Evolutionary conservation across 2,888 invertebrate species (phyloP).

Genomic region (Andrena camellia): DNA sequence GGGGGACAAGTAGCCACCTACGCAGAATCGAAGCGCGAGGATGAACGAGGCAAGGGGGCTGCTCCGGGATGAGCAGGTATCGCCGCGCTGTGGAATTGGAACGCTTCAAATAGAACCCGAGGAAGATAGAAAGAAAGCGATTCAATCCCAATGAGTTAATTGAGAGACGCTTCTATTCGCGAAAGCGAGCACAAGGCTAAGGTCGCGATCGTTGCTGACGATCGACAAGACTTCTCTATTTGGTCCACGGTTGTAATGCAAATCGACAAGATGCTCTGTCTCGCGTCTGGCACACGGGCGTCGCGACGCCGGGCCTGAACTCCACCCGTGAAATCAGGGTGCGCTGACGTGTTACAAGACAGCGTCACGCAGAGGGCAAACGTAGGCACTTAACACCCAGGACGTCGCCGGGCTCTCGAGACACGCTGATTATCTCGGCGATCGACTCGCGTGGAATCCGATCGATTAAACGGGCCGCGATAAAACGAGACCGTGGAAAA

Average conservation of each 20-base stretch:
- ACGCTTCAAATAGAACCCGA: not conserved
- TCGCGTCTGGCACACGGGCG: slow-evolving; percentile 55
- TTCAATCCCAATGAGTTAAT: slow-evolving; percentile 18
- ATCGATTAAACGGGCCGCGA: slow-evolving; percentile 54
- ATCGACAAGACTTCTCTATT: slow-evolving; percentile 37
- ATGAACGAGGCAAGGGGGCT: not conserved
- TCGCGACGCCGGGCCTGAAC: slow-evolving; percentile 56
- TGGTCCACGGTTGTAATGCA: slow-evolving; percentile 48
- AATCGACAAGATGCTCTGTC: slow-evolving; percentile 51
- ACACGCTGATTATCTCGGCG: slow-evolving; percentile 77
- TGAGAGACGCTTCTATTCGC: slow-evolving; percentile 40
- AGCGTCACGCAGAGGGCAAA: slow-evolving; percentile 78
- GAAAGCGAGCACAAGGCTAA: slow-evolving; percentile 55
- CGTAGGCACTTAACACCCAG: slow-evolving; percentile 78
- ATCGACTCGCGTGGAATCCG: slow-evolving; percentile 65
- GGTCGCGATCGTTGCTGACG: slow-evolving; percentile 39
- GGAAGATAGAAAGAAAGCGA: not conserved
- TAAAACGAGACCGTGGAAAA: slow-evolving; percentile 17
- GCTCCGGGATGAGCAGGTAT: not conserved
- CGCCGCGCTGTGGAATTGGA: not conserved
- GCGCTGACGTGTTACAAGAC: slow-evolving; percentile 76
- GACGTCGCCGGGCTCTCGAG: slow-evolving; percentile 72
- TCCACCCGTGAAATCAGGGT: slow-evolving; percentile 66
- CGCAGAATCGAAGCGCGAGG: too few relatives aligned
- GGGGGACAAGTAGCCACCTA: too few relatives aligned